Conservation (phyloP, 1,140 invertebrate genomes). For the Vanessa tameamea region DNA sequence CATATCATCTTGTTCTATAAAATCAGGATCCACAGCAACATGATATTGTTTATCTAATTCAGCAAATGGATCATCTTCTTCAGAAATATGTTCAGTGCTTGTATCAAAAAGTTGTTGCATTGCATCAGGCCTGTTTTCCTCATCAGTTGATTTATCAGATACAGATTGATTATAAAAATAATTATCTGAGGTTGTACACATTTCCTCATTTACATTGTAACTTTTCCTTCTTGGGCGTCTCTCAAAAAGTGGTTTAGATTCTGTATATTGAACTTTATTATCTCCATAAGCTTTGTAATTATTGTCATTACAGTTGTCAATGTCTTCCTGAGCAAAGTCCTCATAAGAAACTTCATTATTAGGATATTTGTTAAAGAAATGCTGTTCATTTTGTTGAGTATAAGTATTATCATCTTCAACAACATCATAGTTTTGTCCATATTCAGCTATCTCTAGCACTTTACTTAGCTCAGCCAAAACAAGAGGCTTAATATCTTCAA, state of each 20-base stretch:
- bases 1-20: constrained; percentile 61
- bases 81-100: constrained; percentile 53
- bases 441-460: constrained; percentile 65
- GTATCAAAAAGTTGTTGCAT: constrained; percentile 52
- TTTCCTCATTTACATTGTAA: constrained; percentile 35
- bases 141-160: constrained; percentile 9
- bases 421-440: constrained; percentile 47
- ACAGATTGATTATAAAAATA: constrained; percentile 22
- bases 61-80: constrained; percentile 73
- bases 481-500: constrained; percentile 75
- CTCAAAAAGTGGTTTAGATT: constrained; percentile 53
- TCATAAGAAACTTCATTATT: constrained; percentile 45
- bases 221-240: constrained; percentile 48
- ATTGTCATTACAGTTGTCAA: constrained; percentile 10
- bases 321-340: constrained; percentile 34
- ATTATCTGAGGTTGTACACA: constrained; percentile 41
- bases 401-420: constrained; percentile 38
- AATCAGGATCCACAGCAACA: constrained; percentile 72
- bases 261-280: constrained; percentile 13
- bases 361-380: constrained; percentile 37
- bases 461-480: constrained; percentile 72
- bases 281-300: constrained; percentile 27
- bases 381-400: constrained; percentile 33
- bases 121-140: constrained; percentile 26
- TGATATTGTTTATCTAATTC: constrained; percentile 75